Percentiles rank a stretch among this genome's conserved stretches.
These are phyloP conservation scores for Podabrus alpinus DNA, from an alignment of 2,888 invertebrate genomes.

Conservation along the genomic window DNA sequence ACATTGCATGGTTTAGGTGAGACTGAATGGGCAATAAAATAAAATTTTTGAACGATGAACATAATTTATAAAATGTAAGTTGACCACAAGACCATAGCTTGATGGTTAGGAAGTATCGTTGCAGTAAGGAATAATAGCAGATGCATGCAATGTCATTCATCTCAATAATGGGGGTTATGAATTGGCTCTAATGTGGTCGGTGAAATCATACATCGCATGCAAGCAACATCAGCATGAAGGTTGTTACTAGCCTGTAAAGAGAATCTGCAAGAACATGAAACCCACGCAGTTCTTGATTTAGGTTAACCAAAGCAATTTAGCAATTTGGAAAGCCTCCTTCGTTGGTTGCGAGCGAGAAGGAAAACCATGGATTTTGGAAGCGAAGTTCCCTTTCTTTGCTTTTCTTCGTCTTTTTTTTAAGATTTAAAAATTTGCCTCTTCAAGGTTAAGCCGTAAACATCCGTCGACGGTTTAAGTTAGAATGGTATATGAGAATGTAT, in stretches of 20 bases:
- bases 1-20: no score
- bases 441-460: neutral
- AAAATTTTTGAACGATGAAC: neutral
- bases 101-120: neutral
- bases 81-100: neutral
- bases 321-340: neutral
- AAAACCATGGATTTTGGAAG: neutral
- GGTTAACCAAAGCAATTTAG: neutral
- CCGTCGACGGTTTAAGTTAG: no score
- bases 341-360: neutral
- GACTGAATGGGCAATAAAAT: no score
- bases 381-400: no score
- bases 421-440: no score
- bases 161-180: neutral
- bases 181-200: neutral
- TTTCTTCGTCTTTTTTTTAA: no score
- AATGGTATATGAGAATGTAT: no score
- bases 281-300: neutral
- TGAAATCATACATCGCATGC: neutral
- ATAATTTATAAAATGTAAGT: neutral
- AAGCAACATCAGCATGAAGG: neutral
- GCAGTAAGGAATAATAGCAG: neutral
- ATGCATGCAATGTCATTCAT: neutral
- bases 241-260: neutral
- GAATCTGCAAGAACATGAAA: neutral